These are phyloP conservation scores for Chelmon rostratus DNA, from an alignment of 2,797 vertebrate species.

Conservation along the genomic window DNA sequence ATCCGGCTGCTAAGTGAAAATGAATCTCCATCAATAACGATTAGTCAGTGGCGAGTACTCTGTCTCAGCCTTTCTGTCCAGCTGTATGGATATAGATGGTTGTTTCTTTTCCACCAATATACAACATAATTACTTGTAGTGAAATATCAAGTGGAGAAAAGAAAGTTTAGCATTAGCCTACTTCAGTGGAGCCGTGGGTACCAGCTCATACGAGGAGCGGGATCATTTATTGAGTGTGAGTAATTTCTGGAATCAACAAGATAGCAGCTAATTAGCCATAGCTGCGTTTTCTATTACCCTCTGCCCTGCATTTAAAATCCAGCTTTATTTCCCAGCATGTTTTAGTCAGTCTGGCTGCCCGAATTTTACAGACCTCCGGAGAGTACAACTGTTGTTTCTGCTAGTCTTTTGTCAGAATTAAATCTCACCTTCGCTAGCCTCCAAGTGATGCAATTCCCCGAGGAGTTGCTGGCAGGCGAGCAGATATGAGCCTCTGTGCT, in stretches of 20 bases:
- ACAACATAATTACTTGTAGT: conserved; percentile 67
- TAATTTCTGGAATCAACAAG: conserved; percentile 38
- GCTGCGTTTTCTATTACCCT: conserved; percentile 53
- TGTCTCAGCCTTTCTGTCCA: conserved; percentile 61
- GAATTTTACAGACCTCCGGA: conserved; percentile 31
- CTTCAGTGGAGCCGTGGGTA: conserved; percentile 26
- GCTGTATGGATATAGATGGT: conserved; percentile 74
- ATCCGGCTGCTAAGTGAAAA: conserved; percentile 69
- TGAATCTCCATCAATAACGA: conserved; percentile 81
- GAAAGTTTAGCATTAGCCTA: conserved; percentile 42
- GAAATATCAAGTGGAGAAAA: conserved; percentile 50
- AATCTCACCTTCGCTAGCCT: conserved; percentile 56
- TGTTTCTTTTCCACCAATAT: conserved; percentile 64
- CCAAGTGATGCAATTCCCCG: conserved; percentile 44
- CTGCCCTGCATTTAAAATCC: conserved; percentile 42
- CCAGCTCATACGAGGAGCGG: conserved; percentile 20
- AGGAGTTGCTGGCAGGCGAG: conserved; percentile 40
- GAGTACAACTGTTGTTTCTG: conserved; percentile 37
- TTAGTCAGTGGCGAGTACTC: conserved; percentile 67
- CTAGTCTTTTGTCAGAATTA: conserved; percentile 62
- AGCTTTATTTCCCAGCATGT: conserved; percentile 37
- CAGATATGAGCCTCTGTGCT: conserved; percentile 45
- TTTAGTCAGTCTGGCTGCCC: conserved; percentile 18
- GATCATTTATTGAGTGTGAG: conserved; percentile 20
- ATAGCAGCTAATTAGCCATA: conserved; percentile 55